Percentiles rank a stretch among this genome's conserved stretches.
These are phyloP conservation scores for Choristoneura fumiferana DNA, from an alignment of 1,140 invertebrate species.

Conservation along the genomic window DNA sequence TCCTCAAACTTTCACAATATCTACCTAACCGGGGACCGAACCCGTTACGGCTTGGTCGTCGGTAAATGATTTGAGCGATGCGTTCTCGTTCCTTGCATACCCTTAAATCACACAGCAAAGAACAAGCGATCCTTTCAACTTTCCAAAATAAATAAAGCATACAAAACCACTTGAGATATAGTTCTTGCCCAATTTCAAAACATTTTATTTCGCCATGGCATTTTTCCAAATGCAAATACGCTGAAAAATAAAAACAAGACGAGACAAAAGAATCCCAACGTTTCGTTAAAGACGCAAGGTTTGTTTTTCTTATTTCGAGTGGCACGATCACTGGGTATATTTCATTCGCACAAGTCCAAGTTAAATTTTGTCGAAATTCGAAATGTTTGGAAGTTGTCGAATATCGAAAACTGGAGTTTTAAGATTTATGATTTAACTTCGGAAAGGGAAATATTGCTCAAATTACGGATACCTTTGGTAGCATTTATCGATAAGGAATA, in stretches of 20 bases:
- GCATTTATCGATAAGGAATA: not conserved
- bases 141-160: conserved; percentile 2
- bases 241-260: conserved; percentile 7
- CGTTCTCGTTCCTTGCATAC: too few relatives aligned
- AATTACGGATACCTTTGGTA: not conserved
- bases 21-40: too few relatives aligned
- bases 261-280: not conserved
- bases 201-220: conserved; percentile 10
- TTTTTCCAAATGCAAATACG: conserved; percentile 13
- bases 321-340: conserved; percentile 6
- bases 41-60: too few relatives aligned
- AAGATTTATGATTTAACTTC: conserved; percentile 1
- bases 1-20: too few relatives aligned
- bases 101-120: not conserved
- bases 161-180: conserved; percentile 7
- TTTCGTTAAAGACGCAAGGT: not conserved
- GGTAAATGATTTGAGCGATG: too few relatives aligned
- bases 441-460: not conserved
- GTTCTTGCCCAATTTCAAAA: conserved; percentile 14
- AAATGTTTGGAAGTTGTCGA: conserved; percentile 18
- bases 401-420: conserved; percentile 14
- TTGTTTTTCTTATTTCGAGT: not conserved
- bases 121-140: conserved; percentile 2
- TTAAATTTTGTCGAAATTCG: conserved; percentile 18
- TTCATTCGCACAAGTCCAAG: conserved; percentile 5